phyloP scores from a whole-genome alignment of 2,888 invertebrate species.

The Fragum sueziense region DNA sequence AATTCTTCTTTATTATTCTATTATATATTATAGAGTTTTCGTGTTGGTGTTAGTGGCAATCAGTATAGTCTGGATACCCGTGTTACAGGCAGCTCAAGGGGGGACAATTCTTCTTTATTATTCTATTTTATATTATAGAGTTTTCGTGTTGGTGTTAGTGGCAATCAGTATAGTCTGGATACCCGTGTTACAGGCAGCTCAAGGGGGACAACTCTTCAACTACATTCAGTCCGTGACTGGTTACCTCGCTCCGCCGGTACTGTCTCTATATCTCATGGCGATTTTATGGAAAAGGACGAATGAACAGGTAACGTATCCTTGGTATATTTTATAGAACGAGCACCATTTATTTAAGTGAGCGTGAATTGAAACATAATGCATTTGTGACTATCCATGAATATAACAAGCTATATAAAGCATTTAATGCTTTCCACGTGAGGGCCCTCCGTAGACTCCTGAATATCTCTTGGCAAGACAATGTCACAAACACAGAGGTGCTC shows the following conservation, averaged over 20 bases:
- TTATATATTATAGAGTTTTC: too few species aligned
- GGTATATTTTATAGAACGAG: too few species aligned
- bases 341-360: too few species aligned
- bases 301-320: too few species aligned
- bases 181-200: slow-evolving; percentile 84
- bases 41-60: slow-evolving; percentile 79
- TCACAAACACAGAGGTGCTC: too few species aligned
- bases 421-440: too few species aligned
- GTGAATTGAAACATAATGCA: too few species aligned
- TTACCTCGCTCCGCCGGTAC: slow-evolving; percentile 84
- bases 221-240: slow-evolving; percentile 85
- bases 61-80: slow-evolving; percentile 83
- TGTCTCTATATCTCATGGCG: slow-evolving; percentile 84
- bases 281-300: slow-evolving; percentile 83
- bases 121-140: slow-evolving; percentile 59
- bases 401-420: too few species aligned
- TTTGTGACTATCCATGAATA: too few species aligned
- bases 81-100: slow-evolving; percentile 83
- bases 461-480: too few species aligned
- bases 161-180: slow-evolving; percentile 82
- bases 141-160: slow-evolving; percentile 79
- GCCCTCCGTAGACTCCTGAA: too few species aligned
- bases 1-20: slow-evolving; percentile 85
- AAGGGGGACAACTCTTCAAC: slow-evolving; percentile 84
- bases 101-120: slow-evolving; percentile 84